Conservation (phyloP, 1,140 invertebrate genomes). For the Rhagoletis zephyria region DNA sequence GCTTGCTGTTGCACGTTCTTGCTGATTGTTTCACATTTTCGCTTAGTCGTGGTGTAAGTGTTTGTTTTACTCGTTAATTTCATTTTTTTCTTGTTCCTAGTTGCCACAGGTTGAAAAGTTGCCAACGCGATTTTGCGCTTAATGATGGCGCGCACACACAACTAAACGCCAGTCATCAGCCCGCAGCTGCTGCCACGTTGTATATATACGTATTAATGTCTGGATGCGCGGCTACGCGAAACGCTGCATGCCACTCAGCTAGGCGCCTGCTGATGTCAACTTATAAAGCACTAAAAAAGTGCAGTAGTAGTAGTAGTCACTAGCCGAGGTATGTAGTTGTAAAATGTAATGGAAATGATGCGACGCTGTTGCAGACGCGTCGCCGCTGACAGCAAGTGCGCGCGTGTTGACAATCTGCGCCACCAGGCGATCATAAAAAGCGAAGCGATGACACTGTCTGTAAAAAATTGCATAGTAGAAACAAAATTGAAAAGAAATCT, state of each 20-base stretch:
- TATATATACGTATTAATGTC: background rate
- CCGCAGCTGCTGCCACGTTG: background rate
- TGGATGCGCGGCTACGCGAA: background rate
- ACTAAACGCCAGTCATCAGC: background rate
- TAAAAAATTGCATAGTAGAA: background rate
- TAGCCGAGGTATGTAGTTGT: background rate
- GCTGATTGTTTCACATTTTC: constrained; percentile 11
- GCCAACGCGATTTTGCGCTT: constrained; percentile 53
- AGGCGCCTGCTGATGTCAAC: constrained; percentile 42
- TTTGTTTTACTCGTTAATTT: constrained; percentile 30
- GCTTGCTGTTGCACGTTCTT: constrained; percentile 5
- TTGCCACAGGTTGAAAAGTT: constrained; percentile 47
- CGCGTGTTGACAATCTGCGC: constrained; percentile 21
- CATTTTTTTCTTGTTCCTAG: background rate
- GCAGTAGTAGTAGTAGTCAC: background rate
- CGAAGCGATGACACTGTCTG: background rate
- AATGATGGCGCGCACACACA: background rate
- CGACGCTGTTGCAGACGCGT: background rate
- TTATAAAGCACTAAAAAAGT: background rate
- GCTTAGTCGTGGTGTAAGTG: background rate
- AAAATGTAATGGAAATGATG: too few species aligned
- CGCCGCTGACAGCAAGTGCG: background rate
- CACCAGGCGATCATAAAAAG: constrained; percentile 18
- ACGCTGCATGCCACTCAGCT: constrained; percentile 11
- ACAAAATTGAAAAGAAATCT: constrained; percentile 6